Evolutionary conservation across 2,888 invertebrate species (phyloP), one percentile per base, ranked within the genome.

Genomic region (Saturnia japonica): DNA sequence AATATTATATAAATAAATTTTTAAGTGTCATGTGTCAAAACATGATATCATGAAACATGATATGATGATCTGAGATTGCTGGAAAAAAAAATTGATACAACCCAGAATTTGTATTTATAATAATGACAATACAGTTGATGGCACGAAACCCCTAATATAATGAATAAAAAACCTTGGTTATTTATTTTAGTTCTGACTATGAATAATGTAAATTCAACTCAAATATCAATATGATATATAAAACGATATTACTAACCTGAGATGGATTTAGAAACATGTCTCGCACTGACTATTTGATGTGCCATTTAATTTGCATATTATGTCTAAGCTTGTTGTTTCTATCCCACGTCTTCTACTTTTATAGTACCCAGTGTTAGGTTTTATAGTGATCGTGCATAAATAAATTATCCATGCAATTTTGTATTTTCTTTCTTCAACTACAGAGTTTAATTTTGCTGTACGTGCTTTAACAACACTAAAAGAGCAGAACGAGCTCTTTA

Each of bases 221-320:
- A 16, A 25, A 14, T 28, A 60, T 28, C 4, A 60, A 6, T 28
- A 28, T 60, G 25, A 12, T 57, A 1, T 57, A 25, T 28, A 60
- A 60, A 60, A 28, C 14, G 25, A 28, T 60, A 28, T 60, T 60
- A 40, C 64, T 64, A n/a, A 40, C 64, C 40, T 64, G 19, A 64
- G 40, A n/a, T 40, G 64, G 64, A 64, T 64, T 64, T 64, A 64
- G 64, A 40, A 40, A 64, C 62, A 19, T 34, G 62, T 64, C 64
- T 40, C n/a, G 64, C 19, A 19, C 11, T 34, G 34, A 34, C 62
- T 34, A 64, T 64, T n/a, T 64, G 40, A 64, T 64, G 43, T 42
- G 54, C 75, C 70, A 68, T 80, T 78, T 79, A 78, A 81, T 83
- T 83, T 83, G 80, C 82, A 82, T 82, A n/a, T n/a, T n/a, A 81